Percentiles rank a stretch among this genome's conserved stretches.
Evolutionary conservation across 2,797 vertebrate species (phyloP).

Genomic region (Melanotaenia maccullochi): DNA sequence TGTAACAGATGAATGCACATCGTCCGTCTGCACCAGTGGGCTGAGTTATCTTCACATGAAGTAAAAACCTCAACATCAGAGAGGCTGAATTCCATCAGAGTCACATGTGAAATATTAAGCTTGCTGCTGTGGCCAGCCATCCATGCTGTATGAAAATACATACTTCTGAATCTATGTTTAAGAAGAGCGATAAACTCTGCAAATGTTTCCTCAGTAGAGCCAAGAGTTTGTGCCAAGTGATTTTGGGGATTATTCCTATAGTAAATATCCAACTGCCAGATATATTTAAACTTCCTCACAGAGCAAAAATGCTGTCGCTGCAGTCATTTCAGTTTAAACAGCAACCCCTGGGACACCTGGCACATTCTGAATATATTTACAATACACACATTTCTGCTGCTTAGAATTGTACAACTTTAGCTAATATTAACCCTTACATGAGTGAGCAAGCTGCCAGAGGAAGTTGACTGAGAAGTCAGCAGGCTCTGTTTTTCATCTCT

Average conservation of each 20-base stretch:
- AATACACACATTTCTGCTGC: slow-evolving; percentile 8
- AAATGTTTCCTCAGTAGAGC: slow-evolving; percentile 20
- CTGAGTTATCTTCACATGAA: slow-evolving; percentile 41
- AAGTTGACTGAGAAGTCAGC: slow-evolving; percentile 47
- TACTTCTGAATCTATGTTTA: neutral
- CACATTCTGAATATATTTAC: slow-evolving; percentile 46
- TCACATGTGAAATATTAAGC: slow-evolving; percentile 38
- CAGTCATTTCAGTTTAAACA: slow-evolving; percentile 52
- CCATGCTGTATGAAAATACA: slow-evolving; percentile 2
- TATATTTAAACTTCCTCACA: slow-evolving; percentile 42
- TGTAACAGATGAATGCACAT: slow-evolving; percentile 47
- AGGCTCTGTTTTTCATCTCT: slow-evolving; percentile 22
- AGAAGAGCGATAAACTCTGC: slow-evolving; percentile 2
- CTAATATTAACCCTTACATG: slow-evolving; percentile 59
- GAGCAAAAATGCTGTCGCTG: slow-evolving; percentile 58
- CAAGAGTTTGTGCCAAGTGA: slow-evolving; percentile 27
- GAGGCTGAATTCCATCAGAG: slow-evolving; percentile 18
- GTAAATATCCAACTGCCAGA: neutral
- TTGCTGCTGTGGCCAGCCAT: neutral
- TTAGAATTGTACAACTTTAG: slow-evolving; percentile 35
- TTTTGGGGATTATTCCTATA: slow-evolving; percentile 26
- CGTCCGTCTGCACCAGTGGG: slow-evolving; percentile 59
- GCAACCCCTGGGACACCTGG: slow-evolving; percentile 40
- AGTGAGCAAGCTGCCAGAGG: slow-evolving; percentile 37
- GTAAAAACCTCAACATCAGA: slow-evolving; percentile 13